Base-by-base conservation (phyloP, 2,113 vertebrate species). In the Hippocampus mohnikei region DNA sequence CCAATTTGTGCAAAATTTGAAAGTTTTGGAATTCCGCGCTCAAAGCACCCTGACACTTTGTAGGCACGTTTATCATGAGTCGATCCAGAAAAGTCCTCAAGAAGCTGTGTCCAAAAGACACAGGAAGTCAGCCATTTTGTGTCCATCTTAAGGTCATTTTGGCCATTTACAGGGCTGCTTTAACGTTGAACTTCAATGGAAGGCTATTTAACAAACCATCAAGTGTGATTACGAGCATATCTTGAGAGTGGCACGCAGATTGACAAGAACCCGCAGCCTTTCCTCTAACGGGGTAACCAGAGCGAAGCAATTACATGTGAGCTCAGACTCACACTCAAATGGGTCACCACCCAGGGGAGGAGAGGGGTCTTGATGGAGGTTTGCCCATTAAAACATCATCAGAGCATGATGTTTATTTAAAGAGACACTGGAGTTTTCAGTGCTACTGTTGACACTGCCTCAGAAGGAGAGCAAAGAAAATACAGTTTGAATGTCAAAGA, bases 361-460 rank as follows among this genome's bases (percentile, higher is more conserved):
- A 41, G 7, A 10, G n/a, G 12, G n/a, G 62, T 60, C 41, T 65
- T n/a, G 12, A 46, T 25, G 41, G 1, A 74, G 82, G 74, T 83
- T 77, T 82, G 75, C 83, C 82, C 82, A 81, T 89, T 91, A 88
- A 87, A 90, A 87, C 82, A 88, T 81, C 76, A 90, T 89, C 84
- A 88, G 81, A 87, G 73, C 68, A 75, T 75, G 70, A 46, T 37
- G 84, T 83, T 90, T 91, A 84, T 91, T 91, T 89, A 85, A 86
- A 79, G 66, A 90, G 88, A 88, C 78, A 88, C 84, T 68, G 2
- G 73, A 85, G 60, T 82, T 73, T 83, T 27, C 46, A 10, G 64
- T 0, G 78, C 89, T 88, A 81, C 89, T 90, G 85, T 90, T 89
- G 81, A 84, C 82, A 60, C 77, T 84, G 46, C 70, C 73, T 72